Percentiles rank a stretch among this genome's conserved stretches.
phyloP scores from a whole-genome alignment of 2,797 vertebrate genomes.

The Aulostomus chinensis region DNA sequence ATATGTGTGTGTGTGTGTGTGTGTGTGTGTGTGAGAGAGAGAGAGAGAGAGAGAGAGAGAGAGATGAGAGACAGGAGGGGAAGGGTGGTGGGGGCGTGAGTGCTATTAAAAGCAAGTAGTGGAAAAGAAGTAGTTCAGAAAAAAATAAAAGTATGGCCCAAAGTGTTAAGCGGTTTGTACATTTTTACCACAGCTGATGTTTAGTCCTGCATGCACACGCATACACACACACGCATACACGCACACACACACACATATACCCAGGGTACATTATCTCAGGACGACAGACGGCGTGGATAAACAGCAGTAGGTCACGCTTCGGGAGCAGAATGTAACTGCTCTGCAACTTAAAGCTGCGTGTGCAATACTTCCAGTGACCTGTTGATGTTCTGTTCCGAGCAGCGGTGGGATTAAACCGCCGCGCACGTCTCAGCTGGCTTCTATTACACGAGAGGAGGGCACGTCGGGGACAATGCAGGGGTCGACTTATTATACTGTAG shows the following conservation, averaged over 20 bases:
- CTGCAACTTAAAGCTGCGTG: slow-evolving; percentile 67
- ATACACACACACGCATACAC: slow-evolving; percentile 61
- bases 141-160: slow-evolving; percentile 52
- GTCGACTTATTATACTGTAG: slow-evolving; percentile 30
- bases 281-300: slow-evolving; percentile 79
- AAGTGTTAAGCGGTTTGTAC: slow-evolving; percentile 83
- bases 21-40: slow-evolving; percentile 26
- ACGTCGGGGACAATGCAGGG: slow-evolving; percentile 27
- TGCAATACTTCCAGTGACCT: slow-evolving; percentile 68
- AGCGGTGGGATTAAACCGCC: slow-evolving; percentile 57
- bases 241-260: slow-evolving; percentile 28
- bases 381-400: slow-evolving; percentile 72
- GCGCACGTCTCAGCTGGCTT: slow-evolving; percentile 62
- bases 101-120: slow-evolving; percentile 73
- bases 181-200: slow-evolving; percentile 88
- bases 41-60: slow-evolving; percentile 75
- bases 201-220: slow-evolving; percentile 12
- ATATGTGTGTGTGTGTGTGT: slow-evolving; percentile 48
- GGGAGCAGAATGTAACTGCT: slow-evolving; percentile 77
- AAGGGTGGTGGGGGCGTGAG: slow-evolving; percentile 34
- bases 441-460: slow-evolving; percentile 36
- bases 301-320: slow-evolving; percentile 83
- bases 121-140: slow-evolving; percentile 58
- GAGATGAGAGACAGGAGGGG: slow-evolving; percentile 51
- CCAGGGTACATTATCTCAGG: slow-evolving; percentile 75